Conservation (phyloP, 2,113 vertebrate species). For the Alethe castanea region DNA sequence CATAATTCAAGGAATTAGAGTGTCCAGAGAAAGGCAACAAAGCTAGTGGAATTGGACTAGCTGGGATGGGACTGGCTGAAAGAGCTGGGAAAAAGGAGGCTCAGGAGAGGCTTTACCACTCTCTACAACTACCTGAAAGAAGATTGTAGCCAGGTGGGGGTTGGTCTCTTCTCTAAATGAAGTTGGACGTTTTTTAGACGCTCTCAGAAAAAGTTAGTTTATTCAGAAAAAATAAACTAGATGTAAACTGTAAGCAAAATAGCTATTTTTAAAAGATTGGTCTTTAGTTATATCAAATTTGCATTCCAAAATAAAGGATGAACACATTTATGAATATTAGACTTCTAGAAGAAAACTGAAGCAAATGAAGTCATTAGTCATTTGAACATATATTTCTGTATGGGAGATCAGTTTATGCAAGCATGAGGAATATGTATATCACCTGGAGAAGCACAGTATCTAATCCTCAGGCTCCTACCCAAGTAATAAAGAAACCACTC, state of each 20-base stretch:
- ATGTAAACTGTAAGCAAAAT: neutral
- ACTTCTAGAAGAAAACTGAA: neutral
- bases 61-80: neutral
- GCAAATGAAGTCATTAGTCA: neutral
- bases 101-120: neutral
- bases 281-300: neutral
- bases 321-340: neutral
- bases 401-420: neutral
- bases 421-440: neutral
- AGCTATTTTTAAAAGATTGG: neutral
- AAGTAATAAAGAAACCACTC: neutral
- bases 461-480: neutral
- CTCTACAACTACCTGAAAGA: neutral
- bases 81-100: neutral
- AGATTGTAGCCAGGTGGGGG: neutral
- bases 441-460: neutral
- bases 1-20: neutral
- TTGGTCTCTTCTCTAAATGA: neutral
- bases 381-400: neutral
- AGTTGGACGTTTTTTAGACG: neutral
- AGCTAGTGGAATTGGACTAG: neutral
- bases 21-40: neutral
- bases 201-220: neutral
- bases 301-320: neutral
- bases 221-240: neutral